Evolutionary conservation across 2,113 vertebrate genomes (phyloP).

Genomic region (Crotalus viridis): DNA sequence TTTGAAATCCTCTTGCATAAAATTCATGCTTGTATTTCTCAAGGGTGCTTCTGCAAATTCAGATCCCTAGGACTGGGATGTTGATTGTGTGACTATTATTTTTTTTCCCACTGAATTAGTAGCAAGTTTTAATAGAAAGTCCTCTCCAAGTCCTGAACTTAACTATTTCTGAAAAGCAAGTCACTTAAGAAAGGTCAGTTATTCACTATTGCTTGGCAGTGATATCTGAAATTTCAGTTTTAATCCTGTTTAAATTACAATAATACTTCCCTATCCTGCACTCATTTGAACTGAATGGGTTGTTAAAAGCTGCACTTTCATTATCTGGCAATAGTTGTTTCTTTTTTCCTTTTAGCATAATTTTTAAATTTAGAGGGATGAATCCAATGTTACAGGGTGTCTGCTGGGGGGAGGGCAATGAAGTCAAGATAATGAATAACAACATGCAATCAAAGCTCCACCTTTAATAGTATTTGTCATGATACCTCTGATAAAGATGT

Average conservation of each 20-base stretch:
- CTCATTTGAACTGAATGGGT: neutral
- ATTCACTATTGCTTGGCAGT: slow-evolving; percentile 34
- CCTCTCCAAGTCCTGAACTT: slow-evolving; percentile 50
- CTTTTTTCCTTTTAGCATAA: neutral
- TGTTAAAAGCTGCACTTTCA: slow-evolving; percentile 6
- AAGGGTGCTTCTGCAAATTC: slow-evolving; percentile 48
- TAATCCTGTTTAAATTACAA: slow-evolving; percentile 41
- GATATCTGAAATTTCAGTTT: slow-evolving; percentile 54
- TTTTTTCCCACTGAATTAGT: slow-evolving; percentile 49
- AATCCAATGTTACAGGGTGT: no score
- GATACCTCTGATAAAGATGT: neutral
- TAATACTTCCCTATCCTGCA: neutral
- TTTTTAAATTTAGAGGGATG: neutral
- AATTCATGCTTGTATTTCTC: slow-evolving; percentile 54
- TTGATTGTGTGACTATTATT: neutral
- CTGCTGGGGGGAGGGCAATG: no score
- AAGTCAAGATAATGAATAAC: no score
- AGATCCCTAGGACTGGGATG: slow-evolving; percentile 35
- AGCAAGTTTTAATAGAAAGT: slow-evolving; percentile 53
- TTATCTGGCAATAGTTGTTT: neutral
- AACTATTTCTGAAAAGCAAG: slow-evolving; percentile 46
- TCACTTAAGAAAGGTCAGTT: slow-evolving; percentile 39
- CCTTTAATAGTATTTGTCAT: no score
- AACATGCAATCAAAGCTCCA: no score
- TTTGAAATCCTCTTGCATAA: slow-evolving; percentile 52